These are phyloP conservation scores for Thymelicus acteon DNA, from an alignment of 2,888 invertebrate species.

Conservation along the genomic window DNA sequence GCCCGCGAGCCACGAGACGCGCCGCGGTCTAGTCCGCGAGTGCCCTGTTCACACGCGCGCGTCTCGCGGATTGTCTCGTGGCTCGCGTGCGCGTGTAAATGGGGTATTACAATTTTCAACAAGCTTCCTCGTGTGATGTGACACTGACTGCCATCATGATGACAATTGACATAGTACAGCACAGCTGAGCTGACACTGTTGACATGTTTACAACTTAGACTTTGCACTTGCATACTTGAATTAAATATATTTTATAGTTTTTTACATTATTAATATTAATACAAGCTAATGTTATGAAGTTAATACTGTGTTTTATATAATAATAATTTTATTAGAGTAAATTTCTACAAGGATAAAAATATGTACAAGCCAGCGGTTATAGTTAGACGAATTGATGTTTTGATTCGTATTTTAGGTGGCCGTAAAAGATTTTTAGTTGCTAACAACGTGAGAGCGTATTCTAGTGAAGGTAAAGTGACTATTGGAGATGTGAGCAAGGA, in stretches of 20 bases:
- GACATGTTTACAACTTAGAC: slow-evolving; percentile 55
- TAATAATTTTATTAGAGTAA: slow-evolving; percentile 33
- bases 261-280: slow-evolving; percentile 45
- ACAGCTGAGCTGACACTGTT: slow-evolving; percentile 45
- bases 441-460: slow-evolving; percentile 73
- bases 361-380: slow-evolving; percentile 76
- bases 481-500: slow-evolving; percentile 91
- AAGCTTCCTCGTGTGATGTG: too few relatives aligned
- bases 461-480: slow-evolving; percentile 85
- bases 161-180: not conserved
- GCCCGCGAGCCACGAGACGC: too few relatives aligned
- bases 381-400: slow-evolving; percentile 77
- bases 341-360: slow-evolving; percentile 36
- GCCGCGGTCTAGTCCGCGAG: too few relatives aligned
- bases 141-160: too few relatives aligned
- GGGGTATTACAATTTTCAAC: too few relatives aligned
- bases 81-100: too few relatives aligned
- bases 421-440: slow-evolving; percentile 66
- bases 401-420: slow-evolving; percentile 76
- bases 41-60: too few relatives aligned
- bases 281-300: slow-evolving; percentile 7
- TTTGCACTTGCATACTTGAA: slow-evolving; percentile 68
- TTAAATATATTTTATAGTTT: slow-evolving; percentile 42
- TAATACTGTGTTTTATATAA: not conserved
- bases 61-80: too few relatives aligned